These are phyloP conservation scores for Hypolimnas misippus DNA, from an alignment of 2,888 invertebrate genomes.

Conservation along the genomic window DNA sequence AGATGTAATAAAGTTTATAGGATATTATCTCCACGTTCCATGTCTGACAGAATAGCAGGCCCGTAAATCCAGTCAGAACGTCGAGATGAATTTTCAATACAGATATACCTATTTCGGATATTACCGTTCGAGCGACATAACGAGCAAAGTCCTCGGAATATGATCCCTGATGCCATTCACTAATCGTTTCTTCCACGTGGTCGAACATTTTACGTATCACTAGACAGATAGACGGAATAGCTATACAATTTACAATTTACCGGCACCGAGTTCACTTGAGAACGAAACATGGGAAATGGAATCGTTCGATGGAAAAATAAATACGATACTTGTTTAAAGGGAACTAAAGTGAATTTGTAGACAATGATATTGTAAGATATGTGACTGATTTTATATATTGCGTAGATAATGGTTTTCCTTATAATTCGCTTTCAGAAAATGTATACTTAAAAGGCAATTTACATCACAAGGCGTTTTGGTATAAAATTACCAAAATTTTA, in stretches of 20 bases:
- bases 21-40: not conserved
- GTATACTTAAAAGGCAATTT: too few species aligned
- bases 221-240: conserved; percentile 56
- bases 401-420: not conserved
- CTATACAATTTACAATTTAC: conserved; percentile 42
- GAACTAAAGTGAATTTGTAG: conserved; percentile 13
- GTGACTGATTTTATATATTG: not conserved
- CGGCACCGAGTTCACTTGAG: conserved; percentile 37
- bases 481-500: not conserved
- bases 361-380: conserved; percentile 8
- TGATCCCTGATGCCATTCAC: conserved; percentile 64
- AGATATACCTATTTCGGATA: conserved; percentile 25
- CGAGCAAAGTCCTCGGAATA: conserved; percentile 56
- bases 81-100: conserved; percentile 4
- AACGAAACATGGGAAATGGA: conserved; percentile 36
- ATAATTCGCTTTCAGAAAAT: not conserved
- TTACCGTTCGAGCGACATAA: conserved; percentile 45
- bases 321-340: conserved; percentile 18
- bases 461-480: too few species aligned
- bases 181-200: conserved; percentile 73
- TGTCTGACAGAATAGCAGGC: not conserved
- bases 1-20: too few species aligned
- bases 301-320: conserved; percentile 11
- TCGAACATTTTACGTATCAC: conserved; percentile 67
- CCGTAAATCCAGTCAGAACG: not conserved